Base-by-base conservation (phyloP, 2,888 invertebrate species). In the Habroteleia sp. region DNA sequence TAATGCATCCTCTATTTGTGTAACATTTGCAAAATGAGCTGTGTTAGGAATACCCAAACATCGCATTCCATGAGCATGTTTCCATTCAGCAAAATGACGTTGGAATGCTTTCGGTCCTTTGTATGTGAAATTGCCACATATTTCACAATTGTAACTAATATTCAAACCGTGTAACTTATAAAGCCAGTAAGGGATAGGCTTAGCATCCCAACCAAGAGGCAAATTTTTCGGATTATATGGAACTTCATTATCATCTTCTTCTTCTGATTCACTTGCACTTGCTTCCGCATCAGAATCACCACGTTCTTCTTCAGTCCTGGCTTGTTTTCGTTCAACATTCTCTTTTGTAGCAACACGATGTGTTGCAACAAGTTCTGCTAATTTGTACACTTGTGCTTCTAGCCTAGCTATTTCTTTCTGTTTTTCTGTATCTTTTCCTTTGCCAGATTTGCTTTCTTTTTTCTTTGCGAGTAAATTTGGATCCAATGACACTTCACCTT, bases 211-310 rank as follows among this genome's bases (percentile, higher is more conserved):
- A 0, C 99, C 99, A 0, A 99, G 92, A 0, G 99, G 99, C 60
- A 99, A 90, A 90, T 99, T 99, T 90, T 99, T 99, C 0, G 99
- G 99, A 90, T 99, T 99, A 89, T 99, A 99, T 0, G 99, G 99
- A 23, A 99, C 96, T 85, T 98, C 97, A 76, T 97, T 96, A 80
- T 97, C 96, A 72, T 93, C 93, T 81, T 96, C 96, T 72, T 97
- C 95, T 39, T 95, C 95, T 42, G 94, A 94, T 77, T 93, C 93
- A 44, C 91, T 91, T 2, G 92, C 96, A 80, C 95, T 96, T 46
- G 94, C 96, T 81, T 97, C 97, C 13, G 93, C 95, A 85, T 96
- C 96, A 44, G 96, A 96, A 86, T 97, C 97, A 75, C 97, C 96
- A 0, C 97, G 90, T 89, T 97, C 97, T 3, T 96, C 97, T 31